Percentiles rank a stretch among this genome's conserved stretches.
Conservation (phyloP, 2,888 invertebrate genomes). For the Melangyna quadrimaculata region DNA sequence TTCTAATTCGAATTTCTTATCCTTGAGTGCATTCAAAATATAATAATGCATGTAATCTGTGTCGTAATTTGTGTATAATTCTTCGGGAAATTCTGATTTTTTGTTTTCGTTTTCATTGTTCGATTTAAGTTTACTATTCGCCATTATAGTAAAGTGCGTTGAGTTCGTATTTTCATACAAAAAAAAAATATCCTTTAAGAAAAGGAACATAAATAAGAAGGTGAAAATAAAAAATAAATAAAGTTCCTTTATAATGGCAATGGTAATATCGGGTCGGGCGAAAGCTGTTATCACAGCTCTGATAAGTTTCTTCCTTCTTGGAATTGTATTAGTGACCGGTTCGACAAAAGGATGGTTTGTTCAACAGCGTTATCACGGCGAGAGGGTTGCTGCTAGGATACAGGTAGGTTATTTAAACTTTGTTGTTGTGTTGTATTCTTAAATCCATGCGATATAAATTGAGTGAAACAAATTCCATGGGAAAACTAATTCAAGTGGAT, state of each 20-base stretch:
- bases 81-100: neutral
- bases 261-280: constrained; percentile 85
- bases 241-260: constrained; percentile 82
- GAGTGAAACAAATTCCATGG: neutral
- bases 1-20: neutral
- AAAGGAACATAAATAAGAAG: neutral
- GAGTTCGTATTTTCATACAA: neutral
- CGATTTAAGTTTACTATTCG: neutral
- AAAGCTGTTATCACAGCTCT: constrained; percentile 84
- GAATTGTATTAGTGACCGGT: constrained; percentile 83
- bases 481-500: constrained; percentile 1
- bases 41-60: neutral
- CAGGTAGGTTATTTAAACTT: constrained; percentile 80
- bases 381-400: constrained; percentile 83
- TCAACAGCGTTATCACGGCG: constrained; percentile 82
- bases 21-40: neutral
- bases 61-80: neutral
- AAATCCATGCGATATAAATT: neutral
- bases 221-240: constrained; percentile 31
- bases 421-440: neutral
- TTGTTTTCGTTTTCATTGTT: neutral
- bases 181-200: neutral
- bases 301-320: constrained; percentile 83
- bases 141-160: neutral
- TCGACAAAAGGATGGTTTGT: constrained; percentile 85